phyloP scores from a whole-genome alignment of 2,888 invertebrate species.

The Vanessa cardui region DNA sequence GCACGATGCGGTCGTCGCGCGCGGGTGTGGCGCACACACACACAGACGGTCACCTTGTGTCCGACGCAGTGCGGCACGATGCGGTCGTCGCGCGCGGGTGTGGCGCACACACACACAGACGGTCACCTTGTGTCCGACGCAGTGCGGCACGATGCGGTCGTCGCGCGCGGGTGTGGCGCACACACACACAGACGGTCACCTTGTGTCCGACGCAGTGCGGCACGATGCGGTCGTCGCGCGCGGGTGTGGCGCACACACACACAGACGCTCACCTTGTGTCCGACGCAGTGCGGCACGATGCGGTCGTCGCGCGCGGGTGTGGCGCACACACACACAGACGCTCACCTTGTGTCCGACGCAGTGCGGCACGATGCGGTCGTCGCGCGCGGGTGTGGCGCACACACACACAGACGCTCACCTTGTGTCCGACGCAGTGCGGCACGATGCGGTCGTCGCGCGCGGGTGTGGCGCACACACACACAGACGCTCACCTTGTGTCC shows the following conservation, averaged over 20 bases:
- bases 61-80: conserved; percentile 93
- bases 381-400: too few species aligned
- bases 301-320: too few species aligned
- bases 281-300: too few species aligned
- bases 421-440: conserved; percentile 90
- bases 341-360: too few species aligned
- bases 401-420: conserved; percentile 74
- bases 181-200: conserved; percentile 68
- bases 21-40: not conserved
- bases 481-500: not conserved
- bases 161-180: too few species aligned
- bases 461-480: not conserved
- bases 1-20: too few species aligned
- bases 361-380: too few species aligned
- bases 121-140: too few species aligned
- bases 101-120: conserved; percentile 56
- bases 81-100: conserved; percentile 91
- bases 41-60: conserved; percentile 64
- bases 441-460: conserved; percentile 90
- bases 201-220: conserved; percentile 91
- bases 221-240: conserved; percentile 94
- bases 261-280: not conserved
- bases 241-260: too few species aligned
- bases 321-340: too few species aligned
- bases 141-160: too few species aligned